Evolutionary conservation across 2,888 invertebrate species (phyloP), one percentile per base, ranked within the genome.

Genomic region (Drosophila koepferae): DNA sequence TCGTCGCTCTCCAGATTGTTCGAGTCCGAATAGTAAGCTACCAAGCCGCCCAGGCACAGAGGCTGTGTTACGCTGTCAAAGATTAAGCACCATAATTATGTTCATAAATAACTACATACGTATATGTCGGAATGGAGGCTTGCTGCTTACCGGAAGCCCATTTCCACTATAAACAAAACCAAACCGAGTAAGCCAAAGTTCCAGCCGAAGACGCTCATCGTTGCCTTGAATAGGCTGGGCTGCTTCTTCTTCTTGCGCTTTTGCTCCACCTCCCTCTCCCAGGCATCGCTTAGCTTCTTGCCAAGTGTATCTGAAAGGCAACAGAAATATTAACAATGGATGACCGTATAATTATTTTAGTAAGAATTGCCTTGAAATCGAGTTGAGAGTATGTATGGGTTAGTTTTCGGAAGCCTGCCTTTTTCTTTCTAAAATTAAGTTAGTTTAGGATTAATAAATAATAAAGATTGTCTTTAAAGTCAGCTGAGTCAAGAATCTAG

Each of bases 141-240:
- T 3, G 7, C 10, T 14, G 58, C 85, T 87, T 85, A 93, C 93
- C 92, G 94, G 84, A 95, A 94, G 51, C 94, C 94, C 83, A 96
- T 94, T 91, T 96, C 96, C 92, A 95, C 93, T 67, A 95, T 70
- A 28, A 95, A 93, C 43, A 95, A 92, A 7, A 95, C 92, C 34
- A 95, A 85, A 60, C 96, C 96, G 63, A 95, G 94, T 4, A 94
- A 84, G 90, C 95, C 94, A 77, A 95, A 94, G 61, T 94, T 92
- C 65, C 92, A 94, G 0, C 95, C 95, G 81, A 96, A 96, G n/a
- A 95, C 95, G 72, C 93, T 93, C 64, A 95, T 77, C 61, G 95
- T 86, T 43, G 91, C 92, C 40, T 69, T 83, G 16, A 92, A 63
- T 55, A 92, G 74, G 60, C 92, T 93, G 2, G 96, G 95, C 2